A percentile compares a stretch with the other conserved stretches of the same genome.
These are phyloP conservation scores for Echeneis naucrates DNA, from an alignment of 2,797 vertebrate genomes.

Conservation along the genomic window DNA sequence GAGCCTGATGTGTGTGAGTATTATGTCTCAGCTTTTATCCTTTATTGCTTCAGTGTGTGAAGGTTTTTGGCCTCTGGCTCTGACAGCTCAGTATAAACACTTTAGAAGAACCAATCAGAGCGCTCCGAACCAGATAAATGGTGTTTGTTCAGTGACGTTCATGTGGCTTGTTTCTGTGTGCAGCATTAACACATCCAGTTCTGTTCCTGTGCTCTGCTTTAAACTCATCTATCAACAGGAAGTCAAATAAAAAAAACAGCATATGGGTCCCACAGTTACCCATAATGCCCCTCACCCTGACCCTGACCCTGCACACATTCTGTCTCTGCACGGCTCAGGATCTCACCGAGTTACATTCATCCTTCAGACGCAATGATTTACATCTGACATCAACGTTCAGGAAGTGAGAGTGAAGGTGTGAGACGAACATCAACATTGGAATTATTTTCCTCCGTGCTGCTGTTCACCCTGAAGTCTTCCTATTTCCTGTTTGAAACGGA, in stretches of 20 bases:
- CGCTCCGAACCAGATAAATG: neutral
- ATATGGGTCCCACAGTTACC: neutral
- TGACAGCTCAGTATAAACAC: constrained; percentile 47
- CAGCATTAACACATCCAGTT: neutral
- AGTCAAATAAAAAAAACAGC: neutral
- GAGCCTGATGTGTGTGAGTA: constrained; percentile 67
- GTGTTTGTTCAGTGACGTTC: neutral
- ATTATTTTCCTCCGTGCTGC: no score
- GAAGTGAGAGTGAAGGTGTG: no score
- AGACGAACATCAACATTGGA: no score
- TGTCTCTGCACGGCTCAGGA: no score
- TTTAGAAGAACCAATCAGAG: constrained; percentile 33
- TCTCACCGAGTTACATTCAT: no score
- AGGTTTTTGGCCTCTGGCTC: constrained; percentile 46
- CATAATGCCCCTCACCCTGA: no score
- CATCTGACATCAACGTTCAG: no score
- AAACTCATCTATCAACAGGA: neutral
- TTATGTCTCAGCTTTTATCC: constrained; percentile 56
- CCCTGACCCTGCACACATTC: no score
- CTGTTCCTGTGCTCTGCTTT: neutral
- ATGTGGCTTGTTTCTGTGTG: neutral
- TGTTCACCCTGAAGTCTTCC: no score
- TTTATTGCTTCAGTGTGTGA: constrained; percentile 40
- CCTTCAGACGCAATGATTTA: no score
- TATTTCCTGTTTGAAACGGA: no score